A percentile compares a stretch with the other conserved stretches of the same genome.
Evolutionary conservation across 1,140 invertebrate genomes (phyloP).

Genomic region (Leptinotarsa texana): DNA sequence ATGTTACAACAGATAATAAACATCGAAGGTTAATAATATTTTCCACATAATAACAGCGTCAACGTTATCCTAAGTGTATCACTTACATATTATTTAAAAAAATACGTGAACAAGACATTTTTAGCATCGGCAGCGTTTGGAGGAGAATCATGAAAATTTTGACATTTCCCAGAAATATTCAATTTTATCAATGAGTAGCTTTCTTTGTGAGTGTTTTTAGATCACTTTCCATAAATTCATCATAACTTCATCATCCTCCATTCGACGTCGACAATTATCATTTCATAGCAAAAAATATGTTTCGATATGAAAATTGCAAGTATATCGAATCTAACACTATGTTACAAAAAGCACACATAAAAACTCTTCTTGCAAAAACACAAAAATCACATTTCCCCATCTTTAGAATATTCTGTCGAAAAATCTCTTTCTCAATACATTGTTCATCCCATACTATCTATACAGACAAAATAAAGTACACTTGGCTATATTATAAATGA

Average conservation of each 20-base stretch:
- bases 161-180: no score
- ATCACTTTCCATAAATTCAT: no score
- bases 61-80: slow-evolving; percentile 16
- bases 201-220: no score
- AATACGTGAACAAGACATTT: slow-evolving; percentile 17
- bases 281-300: slow-evolving; percentile 29
- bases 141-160: background rate
- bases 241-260: background rate
- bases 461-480: slow-evolving; percentile 28
- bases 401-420: background rate
- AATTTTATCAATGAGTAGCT: no score
- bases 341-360: slow-evolving; percentile 30
- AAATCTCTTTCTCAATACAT: background rate
- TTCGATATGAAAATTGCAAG: slow-evolving; percentile 38
- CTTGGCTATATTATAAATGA: slow-evolving; percentile 15
- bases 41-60: slow-evolving; percentile 24
- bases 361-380: slow-evolving; percentile 28
- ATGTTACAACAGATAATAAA: slow-evolving; percentile 26
- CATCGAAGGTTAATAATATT: slow-evolving; percentile 19
- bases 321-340: slow-evolving; percentile 38
- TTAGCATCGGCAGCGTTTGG: background rate
- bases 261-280: background rate
- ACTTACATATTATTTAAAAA: slow-evolving; percentile 19
- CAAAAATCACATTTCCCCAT: slow-evolving; percentile 10
- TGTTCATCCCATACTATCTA: background rate